Base-by-base conservation (phyloP, 2,888 invertebrate species). In the Sceliomorpha sp. region DNA sequence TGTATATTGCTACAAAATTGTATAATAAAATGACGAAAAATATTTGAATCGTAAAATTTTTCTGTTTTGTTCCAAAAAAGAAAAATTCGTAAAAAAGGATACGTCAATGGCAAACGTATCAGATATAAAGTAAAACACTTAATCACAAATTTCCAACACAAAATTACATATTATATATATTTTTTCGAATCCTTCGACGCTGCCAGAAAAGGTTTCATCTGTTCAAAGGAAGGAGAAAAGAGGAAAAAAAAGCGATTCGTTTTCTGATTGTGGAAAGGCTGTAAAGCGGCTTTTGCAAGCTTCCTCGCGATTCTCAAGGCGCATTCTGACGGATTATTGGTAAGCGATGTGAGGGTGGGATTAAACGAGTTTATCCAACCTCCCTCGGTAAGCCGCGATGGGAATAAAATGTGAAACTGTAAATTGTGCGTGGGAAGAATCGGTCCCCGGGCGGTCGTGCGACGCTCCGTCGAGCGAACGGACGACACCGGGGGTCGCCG, bases 341-440 rank as follows among this genome's bases (percentile, higher is more conserved):
- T 74, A 72, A 76, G 67, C 47, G 66, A 67, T 53, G 59, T 37
- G 40, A 60, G 66, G 68, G 59, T 50, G 48, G 76, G 71, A 70
- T 66, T 72, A 79, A 80, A 81, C 78, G 74, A 84, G 78, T 83
- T 84, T 84, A 84, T 82, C 78, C 79, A 59, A 67, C 70, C 75
- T 20, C 71, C 74, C 72, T 58, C 48, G 69, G 73, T 73, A 75
- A 76, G 72, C 70, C 82, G 83, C 85, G 83, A 85, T 82, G 85
- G 83, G 86, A 86, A 86, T 86, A 87, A 85, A 87, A 87, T 84
- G 86, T 84, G 86, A 87, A 87, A 87, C 85, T 87, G 86, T 87
- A 87, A 87, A 87, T 87, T 87, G 87, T 86, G 86, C 87, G 86
- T 85, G 87, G 86, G 85, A 85, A 85, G 81, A 86, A 87, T 87